Evolutionary conservation across 2,888 invertebrate species (phyloP).

Genomic region (Arctia plantaginis): DNA sequence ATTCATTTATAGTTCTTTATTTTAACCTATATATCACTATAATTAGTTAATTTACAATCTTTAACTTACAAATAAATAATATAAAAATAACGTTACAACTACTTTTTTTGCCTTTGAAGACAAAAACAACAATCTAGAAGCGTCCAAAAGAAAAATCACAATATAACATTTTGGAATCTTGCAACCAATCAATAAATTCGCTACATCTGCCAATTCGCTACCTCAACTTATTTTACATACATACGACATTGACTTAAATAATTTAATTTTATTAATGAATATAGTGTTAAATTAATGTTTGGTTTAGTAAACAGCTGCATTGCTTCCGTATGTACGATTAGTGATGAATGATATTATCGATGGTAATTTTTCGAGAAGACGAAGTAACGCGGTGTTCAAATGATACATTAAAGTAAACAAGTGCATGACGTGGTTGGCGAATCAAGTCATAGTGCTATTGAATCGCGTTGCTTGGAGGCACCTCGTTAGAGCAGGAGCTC

Average conservation of each 20-base stretch:
- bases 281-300: constrained; percentile 56
- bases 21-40: constrained; percentile 78
- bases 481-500: constrained; percentile 81
- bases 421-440: constrained; percentile 56
- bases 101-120: constrained; percentile 68
- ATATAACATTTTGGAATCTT: constrained; percentile 59
- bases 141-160: constrained; percentile 69
- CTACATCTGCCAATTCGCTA: constrained; percentile 38
- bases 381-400: constrained; percentile 70
- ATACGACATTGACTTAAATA: constrained; percentile 47
- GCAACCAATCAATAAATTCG: constrained; percentile 63
- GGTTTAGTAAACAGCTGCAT: constrained; percentile 64
- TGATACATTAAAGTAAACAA: constrained; percentile 64
- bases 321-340: constrained; percentile 46
- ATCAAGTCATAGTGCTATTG: constrained; percentile 81
- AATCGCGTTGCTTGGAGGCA: constrained; percentile 77
- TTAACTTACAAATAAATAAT: constrained; percentile 86
- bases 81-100: constrained; percentile 82
- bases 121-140: constrained; percentile 78
- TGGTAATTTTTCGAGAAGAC: constrained; percentile 65
- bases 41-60: constrained; percentile 84
- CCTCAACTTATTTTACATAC: constrained; percentile 48
- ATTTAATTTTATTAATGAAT: constrained; percentile 43
- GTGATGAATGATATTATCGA: constrained; percentile 40
- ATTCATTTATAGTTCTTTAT: constrained; percentile 59